phyloP scores from a whole-genome alignment of 2,797 vertebrate species.

The Melanogrammus aeglefinus region DNA sequence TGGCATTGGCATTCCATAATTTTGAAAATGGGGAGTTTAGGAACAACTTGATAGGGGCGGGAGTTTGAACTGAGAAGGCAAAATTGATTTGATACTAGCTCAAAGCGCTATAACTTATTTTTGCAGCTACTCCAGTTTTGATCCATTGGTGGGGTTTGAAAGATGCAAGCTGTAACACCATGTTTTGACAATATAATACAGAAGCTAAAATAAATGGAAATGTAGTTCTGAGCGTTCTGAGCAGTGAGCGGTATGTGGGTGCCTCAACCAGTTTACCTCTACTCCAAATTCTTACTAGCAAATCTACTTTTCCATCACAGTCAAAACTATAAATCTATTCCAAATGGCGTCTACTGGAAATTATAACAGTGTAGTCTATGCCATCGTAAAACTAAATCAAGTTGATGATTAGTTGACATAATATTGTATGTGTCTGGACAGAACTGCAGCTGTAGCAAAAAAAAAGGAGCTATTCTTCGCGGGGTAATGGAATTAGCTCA shows the following conservation, averaged over 20 bases:
- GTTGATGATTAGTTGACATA: background rate
- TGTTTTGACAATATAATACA: no score
- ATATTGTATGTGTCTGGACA: background rate
- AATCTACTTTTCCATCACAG: background rate
- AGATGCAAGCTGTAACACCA: no score
- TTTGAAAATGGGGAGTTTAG: no score
- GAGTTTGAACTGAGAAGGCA: no score
- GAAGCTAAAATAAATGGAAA: no score
- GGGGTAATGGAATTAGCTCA: background rate
- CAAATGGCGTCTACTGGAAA: background rate
- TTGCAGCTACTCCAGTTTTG: background rate
- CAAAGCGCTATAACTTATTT: background rate
- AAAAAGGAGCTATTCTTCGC: background rate
- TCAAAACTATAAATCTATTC: background rate
- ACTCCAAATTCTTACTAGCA: background rate
- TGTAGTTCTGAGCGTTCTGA: no score
- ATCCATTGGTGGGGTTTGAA: background rate
- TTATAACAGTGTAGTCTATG: background rate
- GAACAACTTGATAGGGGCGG: no score
- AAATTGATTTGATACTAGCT: background rate
- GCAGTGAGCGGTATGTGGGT: no score
- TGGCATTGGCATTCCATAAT: no score
- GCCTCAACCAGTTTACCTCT: background rate
- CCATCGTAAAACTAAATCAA: background rate
- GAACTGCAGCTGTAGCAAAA: slow-evolving; percentile 2